Evolutionary conservation across 2,888 invertebrate genomes (phyloP).

Genomic region (Perdita meconis): DNA sequence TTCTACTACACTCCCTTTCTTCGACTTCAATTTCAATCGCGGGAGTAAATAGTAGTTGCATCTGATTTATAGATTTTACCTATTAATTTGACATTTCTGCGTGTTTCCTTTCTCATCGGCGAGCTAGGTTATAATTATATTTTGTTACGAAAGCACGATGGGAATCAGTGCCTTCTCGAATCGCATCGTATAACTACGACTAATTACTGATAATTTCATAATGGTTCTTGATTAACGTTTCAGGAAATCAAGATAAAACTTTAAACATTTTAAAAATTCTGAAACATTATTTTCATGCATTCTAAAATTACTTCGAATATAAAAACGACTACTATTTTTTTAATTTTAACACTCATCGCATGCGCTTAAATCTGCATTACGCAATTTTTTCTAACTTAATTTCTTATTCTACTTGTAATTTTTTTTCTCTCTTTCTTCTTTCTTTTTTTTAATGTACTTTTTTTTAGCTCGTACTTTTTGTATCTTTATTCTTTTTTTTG

Average conservation of each 20-base stretch:
- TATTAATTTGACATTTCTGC: slow-evolving; percentile 56
- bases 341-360: not conserved
- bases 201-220: slow-evolving; percentile 18
- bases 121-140: slow-evolving; percentile 56
- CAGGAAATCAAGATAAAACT: too few relatives aligned
- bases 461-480: too few relatives aligned
- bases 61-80: slow-evolving; percentile 14
- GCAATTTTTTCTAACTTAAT: too few relatives aligned
- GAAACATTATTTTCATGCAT: not conserved
- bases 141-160: slow-evolving; percentile 17
- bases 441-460: too few relatives aligned
- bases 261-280: not conserved
- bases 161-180: slow-evolving; percentile 43
- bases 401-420: too few relatives aligned
- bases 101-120: slow-evolving; percentile 18
- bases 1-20: not conserved
- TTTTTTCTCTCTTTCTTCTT: too few relatives aligned
- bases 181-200: not conserved
- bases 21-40: too few relatives aligned
- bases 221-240: not conserved
- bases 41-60: not conserved
- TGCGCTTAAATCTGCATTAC: too few relatives aligned
- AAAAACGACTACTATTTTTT: not conserved
- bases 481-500: too few relatives aligned
- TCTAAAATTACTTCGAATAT: not conserved